These are phyloP conservation scores for Saccopteryx leptura DNA, from an alignment of 2,113 vertebrate species.

Conservation along the genomic window DNA sequence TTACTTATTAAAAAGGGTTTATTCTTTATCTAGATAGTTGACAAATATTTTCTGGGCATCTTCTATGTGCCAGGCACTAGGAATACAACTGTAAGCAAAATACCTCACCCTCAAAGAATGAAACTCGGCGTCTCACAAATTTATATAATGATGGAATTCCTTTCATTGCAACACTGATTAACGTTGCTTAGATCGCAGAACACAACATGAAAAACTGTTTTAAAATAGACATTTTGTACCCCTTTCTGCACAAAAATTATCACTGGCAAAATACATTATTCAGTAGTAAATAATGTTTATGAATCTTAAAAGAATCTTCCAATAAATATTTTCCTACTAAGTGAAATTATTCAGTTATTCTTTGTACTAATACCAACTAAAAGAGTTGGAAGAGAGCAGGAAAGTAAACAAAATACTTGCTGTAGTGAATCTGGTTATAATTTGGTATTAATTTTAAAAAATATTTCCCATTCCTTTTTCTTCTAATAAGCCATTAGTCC, in stretches of 20 bases:
- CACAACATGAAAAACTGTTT: neutral
- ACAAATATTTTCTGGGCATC: conserved; percentile 38
- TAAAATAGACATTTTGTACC: neutral
- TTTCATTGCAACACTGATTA: conserved; percentile 26
- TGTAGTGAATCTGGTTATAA: conserved; percentile 6
- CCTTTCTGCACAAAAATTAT: neutral
- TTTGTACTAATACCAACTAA: conserved; percentile 39
- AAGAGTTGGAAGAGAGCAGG: conserved; percentile 15
- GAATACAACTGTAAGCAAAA: conserved; percentile 51
- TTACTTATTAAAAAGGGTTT: neutral
- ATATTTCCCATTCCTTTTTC: neutral
- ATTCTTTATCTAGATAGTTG: conserved; percentile 2
- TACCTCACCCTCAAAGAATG: neutral
- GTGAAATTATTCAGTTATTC: conserved; percentile 28
- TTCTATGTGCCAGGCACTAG: neutral
- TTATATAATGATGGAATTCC: conserved; percentile 40
- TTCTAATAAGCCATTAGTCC: conserved; percentile 39
- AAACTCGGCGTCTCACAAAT: neutral
- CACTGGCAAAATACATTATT: neutral
- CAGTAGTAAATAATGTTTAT: conserved; percentile 34
- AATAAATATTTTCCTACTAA: conserved; percentile 55
- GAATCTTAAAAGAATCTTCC: neutral
- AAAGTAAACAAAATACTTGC: neutral
- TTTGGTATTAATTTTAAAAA: conserved; percentile 42
- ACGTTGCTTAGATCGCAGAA: conserved; percentile 39